Conservation (phyloP, 2,797 vertebrate species). For the Gymnocypris eckloni region DNA sequence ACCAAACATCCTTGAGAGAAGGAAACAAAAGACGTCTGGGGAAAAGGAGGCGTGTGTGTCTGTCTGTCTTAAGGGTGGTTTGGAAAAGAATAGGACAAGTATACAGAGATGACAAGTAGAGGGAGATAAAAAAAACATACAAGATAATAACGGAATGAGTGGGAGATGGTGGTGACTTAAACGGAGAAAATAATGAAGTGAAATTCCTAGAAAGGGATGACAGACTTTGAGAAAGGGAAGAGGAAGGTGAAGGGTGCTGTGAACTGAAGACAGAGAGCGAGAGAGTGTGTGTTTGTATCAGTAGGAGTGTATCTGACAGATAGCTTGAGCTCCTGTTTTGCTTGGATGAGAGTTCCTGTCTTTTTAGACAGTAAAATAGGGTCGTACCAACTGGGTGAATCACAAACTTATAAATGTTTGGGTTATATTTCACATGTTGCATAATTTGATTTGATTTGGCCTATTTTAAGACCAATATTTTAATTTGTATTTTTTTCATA, state of each 20-base stretch:
- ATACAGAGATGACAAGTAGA: constrained; percentile 12
- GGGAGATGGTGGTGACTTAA: constrained; percentile 39
- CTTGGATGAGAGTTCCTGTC: constrained; percentile 66
- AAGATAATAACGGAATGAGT: constrained; percentile 50
- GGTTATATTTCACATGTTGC: background rate
- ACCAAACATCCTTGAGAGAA: constrained; percentile 48
- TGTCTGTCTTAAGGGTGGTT: background rate
- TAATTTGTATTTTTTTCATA: background rate
- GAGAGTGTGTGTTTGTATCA: constrained; percentile 52
- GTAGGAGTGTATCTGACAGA: constrained; percentile 66
- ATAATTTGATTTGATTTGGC: background rate
- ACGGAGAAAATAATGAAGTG: constrained; percentile 23
- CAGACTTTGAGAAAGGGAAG: constrained; percentile 14
- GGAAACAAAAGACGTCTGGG: constrained; percentile 33
- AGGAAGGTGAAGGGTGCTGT: constrained; percentile 25
- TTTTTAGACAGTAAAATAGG: constrained; percentile 3
- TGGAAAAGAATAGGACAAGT: constrained; percentile 3
- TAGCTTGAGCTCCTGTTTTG: constrained; percentile 72
- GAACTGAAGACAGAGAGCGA: constrained; percentile 35
- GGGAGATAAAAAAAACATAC: constrained; percentile 34
- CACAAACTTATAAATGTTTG: background rate
- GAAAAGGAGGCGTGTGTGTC: background rate
- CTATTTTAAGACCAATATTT: background rate
- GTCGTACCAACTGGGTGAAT: background rate
- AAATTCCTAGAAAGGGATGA: constrained; percentile 14